Evolutionary conservation across 2,797 vertebrate species (phyloP).

Genomic region (Tapera naevia): DNA sequence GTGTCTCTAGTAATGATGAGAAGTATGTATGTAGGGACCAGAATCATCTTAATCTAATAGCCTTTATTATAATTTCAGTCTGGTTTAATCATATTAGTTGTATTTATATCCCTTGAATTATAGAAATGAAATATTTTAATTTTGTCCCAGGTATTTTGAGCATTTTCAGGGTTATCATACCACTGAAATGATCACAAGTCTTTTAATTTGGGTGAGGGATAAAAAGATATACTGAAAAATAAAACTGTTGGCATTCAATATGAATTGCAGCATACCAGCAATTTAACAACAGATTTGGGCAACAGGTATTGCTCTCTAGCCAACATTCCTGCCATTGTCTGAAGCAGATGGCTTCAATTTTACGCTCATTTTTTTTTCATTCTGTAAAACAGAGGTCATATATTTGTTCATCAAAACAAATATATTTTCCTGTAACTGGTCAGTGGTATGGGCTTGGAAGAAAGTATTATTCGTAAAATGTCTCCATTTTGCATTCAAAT

Average conservation of each 20-base stretch:
- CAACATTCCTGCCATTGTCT: not conserved
- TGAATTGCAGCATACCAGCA: not conserved
- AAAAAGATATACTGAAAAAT: not conserved
- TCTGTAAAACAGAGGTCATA: not conserved
- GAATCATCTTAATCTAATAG: not conserved
- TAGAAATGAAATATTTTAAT: not conserved
- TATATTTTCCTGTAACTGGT: not conserved
- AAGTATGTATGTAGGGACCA: not conserved
- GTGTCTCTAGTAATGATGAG: not conserved
- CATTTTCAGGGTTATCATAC: not conserved
- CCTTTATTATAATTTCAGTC: not conserved
- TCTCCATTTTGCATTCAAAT: not conserved
- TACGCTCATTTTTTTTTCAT: not conserved
- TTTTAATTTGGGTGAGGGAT: not conserved
- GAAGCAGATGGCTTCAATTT: constrained; percentile 38
- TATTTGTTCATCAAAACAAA: constrained; percentile 4
- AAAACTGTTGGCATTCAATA: not conserved
- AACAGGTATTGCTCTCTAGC: constrained; percentile 9
- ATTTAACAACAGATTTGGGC: constrained; percentile 15
- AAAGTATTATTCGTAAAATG: not conserved
- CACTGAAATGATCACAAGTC: not conserved
- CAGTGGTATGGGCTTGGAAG: not conserved
- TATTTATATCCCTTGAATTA: not conserved
- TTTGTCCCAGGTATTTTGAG: not conserved
- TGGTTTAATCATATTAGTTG: not conserved